Conservation (phyloP, 1,140 invertebrate genomes). For the Tetraneura akinire region DNA sequence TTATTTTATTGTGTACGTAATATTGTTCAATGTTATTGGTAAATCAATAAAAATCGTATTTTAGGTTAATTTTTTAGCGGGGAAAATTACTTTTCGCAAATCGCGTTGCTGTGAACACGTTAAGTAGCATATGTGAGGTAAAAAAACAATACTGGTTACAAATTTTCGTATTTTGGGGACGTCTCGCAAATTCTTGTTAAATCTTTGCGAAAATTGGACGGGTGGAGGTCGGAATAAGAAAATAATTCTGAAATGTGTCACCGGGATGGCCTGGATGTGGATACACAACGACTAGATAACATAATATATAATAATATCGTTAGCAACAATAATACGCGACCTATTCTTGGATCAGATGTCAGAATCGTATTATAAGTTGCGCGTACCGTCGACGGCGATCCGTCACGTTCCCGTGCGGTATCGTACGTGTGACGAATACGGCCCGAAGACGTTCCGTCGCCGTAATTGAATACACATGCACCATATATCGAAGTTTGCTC, state of each 20-base stretch:
- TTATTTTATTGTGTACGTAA: too few relatives aligned
- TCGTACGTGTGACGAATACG: constrained; percentile 39
- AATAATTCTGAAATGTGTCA: neutral
- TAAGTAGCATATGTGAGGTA: too few relatives aligned
- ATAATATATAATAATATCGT: neutral
- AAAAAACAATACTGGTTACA: too few relatives aligned
- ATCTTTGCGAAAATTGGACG: too few relatives aligned
- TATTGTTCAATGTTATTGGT: too few relatives aligned
- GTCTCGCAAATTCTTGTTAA: too few relatives aligned
- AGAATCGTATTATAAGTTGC: constrained; percentile 44
- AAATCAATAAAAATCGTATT: too few relatives aligned
- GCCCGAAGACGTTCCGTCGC: constrained; percentile 10
- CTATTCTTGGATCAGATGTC: constrained; percentile 42
- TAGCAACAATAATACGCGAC: neutral
- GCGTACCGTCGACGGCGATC: neutral
- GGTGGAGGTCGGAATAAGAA: neutral
- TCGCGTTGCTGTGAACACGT: too few relatives aligned
- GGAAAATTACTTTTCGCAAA: too few relatives aligned
- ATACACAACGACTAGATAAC: neutral
- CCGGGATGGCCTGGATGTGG: neutral
- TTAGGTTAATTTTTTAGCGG: too few relatives aligned
- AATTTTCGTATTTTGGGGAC: too few relatives aligned
- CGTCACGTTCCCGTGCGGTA: constrained; percentile 31
- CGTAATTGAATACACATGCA: constrained; percentile 37
- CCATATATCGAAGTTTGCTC: too few relatives aligned